Evolutionary conservation across 2,113 vertebrate genomes (phyloP), one percentile per base, ranked within the genome.

Genomic region (Geococcyx californianus): DNA sequence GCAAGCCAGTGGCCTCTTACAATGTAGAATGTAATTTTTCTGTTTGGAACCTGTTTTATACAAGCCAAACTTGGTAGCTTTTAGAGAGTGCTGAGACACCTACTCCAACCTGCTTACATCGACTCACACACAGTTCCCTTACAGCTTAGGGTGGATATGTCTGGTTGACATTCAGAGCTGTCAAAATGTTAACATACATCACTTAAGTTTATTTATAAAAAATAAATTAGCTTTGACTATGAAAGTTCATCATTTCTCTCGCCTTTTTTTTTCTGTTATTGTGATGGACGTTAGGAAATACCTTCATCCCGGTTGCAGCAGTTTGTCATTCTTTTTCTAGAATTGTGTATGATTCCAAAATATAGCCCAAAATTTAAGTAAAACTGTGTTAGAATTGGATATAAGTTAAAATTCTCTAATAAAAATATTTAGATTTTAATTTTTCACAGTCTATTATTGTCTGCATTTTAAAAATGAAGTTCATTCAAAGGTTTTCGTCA

Each of bases 1-100:
- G 68, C 67, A 84, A 93, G 72, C 68, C 88, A 91, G 34, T 95
- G 62, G 88, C 75, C 80, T 91, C 87, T 93, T 91, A 78, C 45
- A 74, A 70, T 78, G 84, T 33, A 80, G 51, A 92, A 62, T 86
- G 80, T 79, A 52, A 87, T 93, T 94, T 96, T 94, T 89, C 86
- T 83, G 44, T 95, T 95, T 95, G 84, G 93, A 78, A 80, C 63
- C 42, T 47, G 10, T 74, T 92, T 87, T 96, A 26, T 83, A 62
- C 82, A 76, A 91, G 79, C 66, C 55, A 83, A 72, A 88, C 42
- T 87, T 77, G 89, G 44, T 93, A 95, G 63, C 67, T 78, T 72
- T 64, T 78, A 56, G 52, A 86, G 56, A 56, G 84, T 66, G 40
- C 76, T 47, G 64, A 62, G 54, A 59, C n/a, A 42, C 26, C 13